phyloP scores from a whole-genome alignment of 2,888 invertebrate species.

The Steinernema scapterisci region DNA sequence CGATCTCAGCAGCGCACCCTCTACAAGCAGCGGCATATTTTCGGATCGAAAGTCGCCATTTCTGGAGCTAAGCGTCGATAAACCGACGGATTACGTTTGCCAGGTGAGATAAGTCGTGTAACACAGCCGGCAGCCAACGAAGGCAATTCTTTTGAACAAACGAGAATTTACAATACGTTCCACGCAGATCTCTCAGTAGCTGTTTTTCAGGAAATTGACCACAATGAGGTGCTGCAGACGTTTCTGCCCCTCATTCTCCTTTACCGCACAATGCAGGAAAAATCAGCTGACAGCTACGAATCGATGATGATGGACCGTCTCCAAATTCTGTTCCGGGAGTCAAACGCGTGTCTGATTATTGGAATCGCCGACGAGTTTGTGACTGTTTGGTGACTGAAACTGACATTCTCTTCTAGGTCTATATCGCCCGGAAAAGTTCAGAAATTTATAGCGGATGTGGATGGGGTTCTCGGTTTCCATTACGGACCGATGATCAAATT shows the following conservation, averaged over 20 bases:
- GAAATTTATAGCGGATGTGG: constrained; percentile 16
- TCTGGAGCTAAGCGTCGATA: constrained; percentile 4
- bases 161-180: too few species aligned
- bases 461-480: constrained; percentile 6
- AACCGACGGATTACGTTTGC: constrained; percentile 4
- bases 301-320: constrained; percentile 16
- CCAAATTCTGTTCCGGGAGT: constrained; percentile 4
- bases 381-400: not conserved
- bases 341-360: not conserved
- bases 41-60: constrained; percentile 18
- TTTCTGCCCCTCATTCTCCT: constrained; percentile 18
- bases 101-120: constrained; percentile 2
- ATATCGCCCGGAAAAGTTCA: not conserved
- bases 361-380: constrained; percentile 9
- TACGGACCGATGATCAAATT: constrained; percentile 23
- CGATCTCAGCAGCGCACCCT: constrained; percentile 23
- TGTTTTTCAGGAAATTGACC: constrained; percentile 26
- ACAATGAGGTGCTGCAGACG: constrained; percentile 10
- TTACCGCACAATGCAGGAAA: constrained; percentile 16
- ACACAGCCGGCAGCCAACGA: too few species aligned
- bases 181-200: too few species aligned
- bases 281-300: not conserved
- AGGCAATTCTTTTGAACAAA: too few species aligned
- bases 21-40: constrained; percentile 12
- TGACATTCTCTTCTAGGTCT: not conserved